A percentile compares a stretch with the other conserved stretches of the same genome.
phyloP scores from a whole-genome alignment of 2,888 invertebrate genomes.

The Operophtera brumata region DNA sequence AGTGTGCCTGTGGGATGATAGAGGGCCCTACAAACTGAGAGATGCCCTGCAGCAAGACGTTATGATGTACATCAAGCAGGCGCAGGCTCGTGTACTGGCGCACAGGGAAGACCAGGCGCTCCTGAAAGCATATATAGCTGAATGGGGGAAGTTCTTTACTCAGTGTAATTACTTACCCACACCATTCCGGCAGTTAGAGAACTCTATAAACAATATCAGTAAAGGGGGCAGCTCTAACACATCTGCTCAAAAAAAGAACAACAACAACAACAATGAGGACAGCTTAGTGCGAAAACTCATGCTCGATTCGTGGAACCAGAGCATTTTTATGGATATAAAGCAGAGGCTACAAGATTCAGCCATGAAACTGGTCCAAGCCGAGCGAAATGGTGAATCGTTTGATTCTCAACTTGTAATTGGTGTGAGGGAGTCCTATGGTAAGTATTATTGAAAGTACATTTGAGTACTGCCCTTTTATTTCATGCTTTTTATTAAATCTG shows the following conservation, averaged over 20 bases:
- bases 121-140: constrained; percentile 96
- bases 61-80: constrained; percentile 95
- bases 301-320: constrained; percentile 99
- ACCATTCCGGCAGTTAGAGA: constrained; percentile 96
- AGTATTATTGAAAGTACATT: constrained; percentile 36
- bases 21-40: constrained; percentile 92
- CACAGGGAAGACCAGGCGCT: constrained; percentile 97
- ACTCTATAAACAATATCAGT: constrained; percentile 84
- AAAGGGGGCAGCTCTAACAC: constrained; percentile 66
- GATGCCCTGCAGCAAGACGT: constrained; percentile 95
- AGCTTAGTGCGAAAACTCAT: constrained; percentile 96
- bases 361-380: constrained; percentile 98
- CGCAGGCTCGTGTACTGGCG: constrained; percentile 92
- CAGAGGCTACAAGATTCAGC: constrained; percentile 96
- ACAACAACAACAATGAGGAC: constrained; percentile 86
- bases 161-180: constrained; percentile 98
- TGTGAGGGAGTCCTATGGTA: constrained; percentile 97
- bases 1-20: constrained; percentile 98
- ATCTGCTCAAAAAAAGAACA: constrained; percentile 74
- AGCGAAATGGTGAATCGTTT: constrained; percentile 98
- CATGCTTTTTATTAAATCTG: constrained; percentile 2
- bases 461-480: background rate
- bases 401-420: constrained; percentile 99
- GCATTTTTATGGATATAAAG: constrained; percentile 97
- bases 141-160: constrained; percentile 99